Evolutionary conservation across 2,888 invertebrate genomes (phyloP).

Genomic region (Mythimna loreyi): DNA sequence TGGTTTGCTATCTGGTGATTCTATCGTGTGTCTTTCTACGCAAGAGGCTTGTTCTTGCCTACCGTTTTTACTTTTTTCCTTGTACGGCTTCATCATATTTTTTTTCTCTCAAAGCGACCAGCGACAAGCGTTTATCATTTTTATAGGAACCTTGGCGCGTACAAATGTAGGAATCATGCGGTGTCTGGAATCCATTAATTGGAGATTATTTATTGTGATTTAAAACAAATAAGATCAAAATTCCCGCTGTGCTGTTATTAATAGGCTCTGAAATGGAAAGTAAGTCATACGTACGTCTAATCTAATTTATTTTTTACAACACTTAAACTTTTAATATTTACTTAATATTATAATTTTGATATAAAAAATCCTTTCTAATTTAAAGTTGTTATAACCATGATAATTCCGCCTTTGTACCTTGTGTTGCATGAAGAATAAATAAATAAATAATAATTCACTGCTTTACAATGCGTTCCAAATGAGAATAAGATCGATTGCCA

Average conservation of each 20-base stretch:
- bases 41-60: slow-evolving; percentile 50
- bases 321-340: not conserved
- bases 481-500: no score
- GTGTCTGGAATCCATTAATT: slow-evolving; percentile 75
- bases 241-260: slow-evolving; percentile 77
- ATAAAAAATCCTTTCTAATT: no score
- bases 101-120: slow-evolving; percentile 67
- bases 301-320: slow-evolving; percentile 24
- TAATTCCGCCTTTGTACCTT: no score
- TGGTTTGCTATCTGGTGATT: slow-evolving; percentile 12
- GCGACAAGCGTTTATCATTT: slow-evolving; percentile 82
- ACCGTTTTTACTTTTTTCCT: slow-evolving; percentile 63
- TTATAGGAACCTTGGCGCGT: slow-evolving; percentile 78
- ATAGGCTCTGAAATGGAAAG: slow-evolving; percentile 68
- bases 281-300: slow-evolving; percentile 46
- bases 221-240: slow-evolving; percentile 84
- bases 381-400: no score
- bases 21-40: slow-evolving; percentile 10
- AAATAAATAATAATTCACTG: no score
- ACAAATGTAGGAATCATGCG: slow-evolving; percentile 76
- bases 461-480: no score
- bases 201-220: slow-evolving; percentile 80
- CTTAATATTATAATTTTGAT: not conserved
- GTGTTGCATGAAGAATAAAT: no score
- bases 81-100: slow-evolving; percentile 60